Conservation (phyloP, 2,888 invertebrate species). For the Brachypalpus laphriformis region DNA sequence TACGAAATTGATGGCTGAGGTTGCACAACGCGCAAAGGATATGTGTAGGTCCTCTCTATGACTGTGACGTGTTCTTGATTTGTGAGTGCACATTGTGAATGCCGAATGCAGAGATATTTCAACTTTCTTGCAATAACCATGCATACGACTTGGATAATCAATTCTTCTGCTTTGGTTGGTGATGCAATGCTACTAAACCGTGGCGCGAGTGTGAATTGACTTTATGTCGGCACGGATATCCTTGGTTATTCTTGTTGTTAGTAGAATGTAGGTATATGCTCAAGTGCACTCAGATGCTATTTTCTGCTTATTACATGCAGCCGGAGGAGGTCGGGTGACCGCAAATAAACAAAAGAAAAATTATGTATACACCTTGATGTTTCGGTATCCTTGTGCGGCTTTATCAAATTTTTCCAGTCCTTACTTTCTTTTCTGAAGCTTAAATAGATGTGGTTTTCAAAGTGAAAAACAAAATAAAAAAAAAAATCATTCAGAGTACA, state of each 20-base stretch:
- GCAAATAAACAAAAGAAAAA: constrained; percentile 38
- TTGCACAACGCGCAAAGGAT: not conserved
- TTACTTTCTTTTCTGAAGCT: constrained; percentile 27
- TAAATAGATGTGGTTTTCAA: not conserved
- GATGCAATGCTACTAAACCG: constrained; percentile 24
- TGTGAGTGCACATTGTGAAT: constrained; percentile 27
- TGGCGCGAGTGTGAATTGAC: constrained; percentile 46
- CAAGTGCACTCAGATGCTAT: constrained; percentile 21
- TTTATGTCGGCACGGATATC: constrained; percentile 32
- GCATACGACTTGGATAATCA: constrained; percentile 55
- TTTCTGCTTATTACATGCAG: constrained; percentile 23
- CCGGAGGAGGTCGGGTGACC: not conserved
- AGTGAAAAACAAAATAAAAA: constrained; percentile 4
- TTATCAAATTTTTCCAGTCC: constrained; percentile 9
- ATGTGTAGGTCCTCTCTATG: not conserved
- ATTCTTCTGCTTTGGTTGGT: constrained; percentile 24
- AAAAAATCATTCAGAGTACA: constrained; percentile 32
- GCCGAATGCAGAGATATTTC: constrained; percentile 6
- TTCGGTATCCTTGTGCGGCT: not conserved
- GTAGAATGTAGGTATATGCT: not conserved
- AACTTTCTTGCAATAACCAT: constrained; percentile 37
- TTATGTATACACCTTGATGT: not conserved
- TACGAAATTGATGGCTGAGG: constrained; percentile 58
- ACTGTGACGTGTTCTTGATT: constrained; percentile 48
- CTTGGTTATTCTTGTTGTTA: not conserved